A percentile compares a stretch with the other conserved stretches of the same genome.
These are phyloP conservation scores for Loriculus beryllinus DNA, from an alignment of 2,797 vertebrate genomes.

Conservation along the genomic window DNA sequence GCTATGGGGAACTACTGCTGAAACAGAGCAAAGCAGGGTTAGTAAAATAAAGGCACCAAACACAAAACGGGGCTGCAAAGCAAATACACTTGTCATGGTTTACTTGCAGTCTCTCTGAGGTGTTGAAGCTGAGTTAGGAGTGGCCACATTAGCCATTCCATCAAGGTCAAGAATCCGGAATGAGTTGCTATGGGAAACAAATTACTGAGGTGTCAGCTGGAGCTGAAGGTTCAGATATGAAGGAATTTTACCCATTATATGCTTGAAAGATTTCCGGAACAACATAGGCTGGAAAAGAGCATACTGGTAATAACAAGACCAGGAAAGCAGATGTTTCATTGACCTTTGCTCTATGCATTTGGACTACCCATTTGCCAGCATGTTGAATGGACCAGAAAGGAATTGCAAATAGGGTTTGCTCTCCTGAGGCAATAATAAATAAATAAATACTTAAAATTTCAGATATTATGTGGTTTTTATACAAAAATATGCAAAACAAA, in stretches of 20 bases:
- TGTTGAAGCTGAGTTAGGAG: not conserved
- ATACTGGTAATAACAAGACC: constrained; percentile 30
- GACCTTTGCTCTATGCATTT: constrained; percentile 24
- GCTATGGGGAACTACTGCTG: not conserved
- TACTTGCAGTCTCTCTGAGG: not conserved
- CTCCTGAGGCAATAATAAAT: not conserved
- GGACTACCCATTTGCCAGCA: constrained; percentile 24
- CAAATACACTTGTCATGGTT: not conserved
- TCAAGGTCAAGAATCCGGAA: constrained; percentile 61
- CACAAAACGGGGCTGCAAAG: not conserved
- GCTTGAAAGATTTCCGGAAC: constrained; percentile 64
- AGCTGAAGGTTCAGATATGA: constrained; percentile 60
- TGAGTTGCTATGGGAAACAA: constrained; percentile 71
- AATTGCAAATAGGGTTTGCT: not conserved
- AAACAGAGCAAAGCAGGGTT: not conserved
- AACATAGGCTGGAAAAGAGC: constrained; percentile 54
- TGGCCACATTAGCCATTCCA: constrained; percentile 45
- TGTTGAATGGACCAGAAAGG: not conserved
- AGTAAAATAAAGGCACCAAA: not conserved
- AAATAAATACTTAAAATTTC: not conserved
- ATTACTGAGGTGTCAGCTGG: constrained; percentile 62
- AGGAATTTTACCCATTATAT: constrained; percentile 68
- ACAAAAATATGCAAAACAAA: not conserved
- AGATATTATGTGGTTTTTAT: not conserved
- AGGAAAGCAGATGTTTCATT: constrained; percentile 62